These are phyloP conservation scores for Coenonympha arcania DNA, from an alignment of 2,888 invertebrate species.

Conservation along the genomic window DNA sequence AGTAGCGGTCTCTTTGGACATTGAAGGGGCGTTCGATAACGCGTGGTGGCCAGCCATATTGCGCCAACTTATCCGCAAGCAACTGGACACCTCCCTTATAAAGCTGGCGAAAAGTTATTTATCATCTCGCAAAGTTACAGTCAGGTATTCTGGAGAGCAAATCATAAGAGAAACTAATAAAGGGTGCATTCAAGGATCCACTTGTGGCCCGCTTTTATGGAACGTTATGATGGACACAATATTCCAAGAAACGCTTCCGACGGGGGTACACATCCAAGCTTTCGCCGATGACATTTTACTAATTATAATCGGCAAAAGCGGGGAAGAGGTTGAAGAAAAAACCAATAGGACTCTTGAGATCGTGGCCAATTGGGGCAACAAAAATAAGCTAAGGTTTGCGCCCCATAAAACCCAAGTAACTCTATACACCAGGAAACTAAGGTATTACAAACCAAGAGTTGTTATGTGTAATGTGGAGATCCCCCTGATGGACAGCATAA, in stretches of 20 bases:
- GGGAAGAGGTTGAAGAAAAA: too few relatives aligned
- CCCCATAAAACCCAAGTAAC: neutral
- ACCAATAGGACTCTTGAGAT: too few relatives aligned
- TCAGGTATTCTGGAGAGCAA: neutral
- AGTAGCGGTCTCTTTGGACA: neutral
- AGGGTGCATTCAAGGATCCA: too few relatives aligned
- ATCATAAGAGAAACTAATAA: too few relatives aligned
- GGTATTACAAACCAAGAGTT: neutral
- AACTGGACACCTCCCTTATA: neutral
- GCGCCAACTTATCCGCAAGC: neutral
- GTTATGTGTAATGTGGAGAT: neutral
- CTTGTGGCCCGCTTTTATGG: too few relatives aligned
- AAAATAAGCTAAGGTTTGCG: constrained; percentile 1
- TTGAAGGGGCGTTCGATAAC: constrained; percentile 4
- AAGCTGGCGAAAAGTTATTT: neutral
- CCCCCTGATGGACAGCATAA: neutral
- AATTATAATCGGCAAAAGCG: neutral
- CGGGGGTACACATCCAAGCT: neutral
- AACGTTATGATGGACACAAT: neutral
- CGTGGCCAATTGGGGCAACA: too few relatives aligned
- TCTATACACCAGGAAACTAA: neutral
- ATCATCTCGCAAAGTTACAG: neutral
- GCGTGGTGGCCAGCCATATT: neutral
- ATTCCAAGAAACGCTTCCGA: neutral
- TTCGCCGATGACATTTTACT: constrained; percentile 1